These are phyloP conservation scores for Corythornis madagascariensis DNA, from an alignment of 2,113 vertebrate genomes.

Conservation along the genomic window DNA sequence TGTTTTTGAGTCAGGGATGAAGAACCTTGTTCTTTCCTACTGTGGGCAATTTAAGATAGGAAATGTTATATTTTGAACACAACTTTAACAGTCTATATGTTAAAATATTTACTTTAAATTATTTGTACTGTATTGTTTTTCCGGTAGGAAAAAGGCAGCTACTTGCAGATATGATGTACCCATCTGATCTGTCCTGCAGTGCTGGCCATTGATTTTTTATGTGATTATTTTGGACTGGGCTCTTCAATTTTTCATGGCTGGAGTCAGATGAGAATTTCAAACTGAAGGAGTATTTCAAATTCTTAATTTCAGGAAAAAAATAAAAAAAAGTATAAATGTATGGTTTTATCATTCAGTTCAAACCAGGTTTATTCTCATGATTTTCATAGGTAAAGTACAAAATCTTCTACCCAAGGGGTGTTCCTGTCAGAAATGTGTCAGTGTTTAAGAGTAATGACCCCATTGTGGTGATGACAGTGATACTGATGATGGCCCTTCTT, in stretches of 20 bases:
- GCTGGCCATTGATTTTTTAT: neutral
- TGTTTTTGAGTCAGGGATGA: neutral
- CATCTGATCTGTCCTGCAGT: neutral
- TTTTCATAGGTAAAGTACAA: neutral
- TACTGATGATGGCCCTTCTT: neutral
- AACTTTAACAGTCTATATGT: neutral
- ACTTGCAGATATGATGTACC: neutral
- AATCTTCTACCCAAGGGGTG: neutral
- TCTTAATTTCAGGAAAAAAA: neutral
- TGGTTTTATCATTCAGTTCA: neutral
- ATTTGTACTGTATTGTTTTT: neutral
- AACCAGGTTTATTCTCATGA: neutral
- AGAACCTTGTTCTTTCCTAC: neutral
- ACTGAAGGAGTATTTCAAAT: neutral
- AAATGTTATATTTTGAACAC: neutral
- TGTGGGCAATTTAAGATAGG: neutral
- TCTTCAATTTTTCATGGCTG: neutral
- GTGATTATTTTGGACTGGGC: neutral
- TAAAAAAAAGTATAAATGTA: no score
- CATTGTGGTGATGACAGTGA: no score
- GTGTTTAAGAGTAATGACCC: neutral
- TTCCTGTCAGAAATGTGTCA: neutral
- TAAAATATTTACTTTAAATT: neutral
- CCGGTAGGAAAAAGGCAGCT: accelerated
- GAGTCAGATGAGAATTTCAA: neutral